Evolutionary conservation across 2,797 vertebrate species (phyloP).

Genomic region (Pagetopsis macropterus): DNA sequence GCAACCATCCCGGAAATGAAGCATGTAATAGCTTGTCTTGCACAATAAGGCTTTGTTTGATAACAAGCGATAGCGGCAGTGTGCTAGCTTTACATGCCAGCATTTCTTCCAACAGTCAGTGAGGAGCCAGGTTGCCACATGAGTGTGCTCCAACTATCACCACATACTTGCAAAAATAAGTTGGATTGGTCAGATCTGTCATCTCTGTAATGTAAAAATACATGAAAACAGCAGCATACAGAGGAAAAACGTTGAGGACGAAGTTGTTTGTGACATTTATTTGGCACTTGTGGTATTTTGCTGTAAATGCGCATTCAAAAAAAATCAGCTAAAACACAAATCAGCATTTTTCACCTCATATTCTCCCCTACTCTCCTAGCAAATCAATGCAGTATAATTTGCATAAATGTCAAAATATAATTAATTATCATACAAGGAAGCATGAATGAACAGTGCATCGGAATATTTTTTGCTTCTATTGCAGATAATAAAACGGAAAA

Average conservation of each 20-base stretch:
- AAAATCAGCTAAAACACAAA: slow-evolving; percentile 38
- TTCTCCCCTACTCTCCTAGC: slow-evolving; percentile 4
- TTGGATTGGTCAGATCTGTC: slow-evolving; percentile 43
- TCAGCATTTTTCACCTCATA: slow-evolving; percentile 34
- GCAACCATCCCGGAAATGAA: slow-evolving; percentile 69
- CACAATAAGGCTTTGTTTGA: slow-evolving; percentile 85
- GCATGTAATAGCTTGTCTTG: slow-evolving; percentile 79
- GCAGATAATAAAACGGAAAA: slow-evolving; percentile 7
- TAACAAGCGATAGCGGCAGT: slow-evolving; percentile 86
- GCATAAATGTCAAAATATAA: background rate
- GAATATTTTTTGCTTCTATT: background rate
- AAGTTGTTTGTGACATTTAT: slow-evolving; percentile 50
- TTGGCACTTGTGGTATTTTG: slow-evolving; percentile 40
- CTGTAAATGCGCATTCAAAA: slow-evolving; percentile 36
- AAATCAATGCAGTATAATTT: slow-evolving; percentile 11
- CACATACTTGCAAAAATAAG: slow-evolving; percentile 77
- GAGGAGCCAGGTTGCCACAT: slow-evolving; percentile 85
- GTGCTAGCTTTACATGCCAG: slow-evolving; percentile 73
- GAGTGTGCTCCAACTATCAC: slow-evolving; percentile 84
- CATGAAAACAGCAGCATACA: slow-evolving; percentile 26
- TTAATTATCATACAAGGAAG: background rate
- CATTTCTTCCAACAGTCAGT: slow-evolving; percentile 81
- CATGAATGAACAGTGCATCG: background rate
- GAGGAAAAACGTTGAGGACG: slow-evolving; percentile 12
- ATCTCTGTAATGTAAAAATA: slow-evolving; percentile 40